A percentile compares a stretch with the other conserved stretches of the same genome.
Conservation (phyloP, 2,797 vertebrate genomes). For the Micropoecilia bifurca region DNA sequence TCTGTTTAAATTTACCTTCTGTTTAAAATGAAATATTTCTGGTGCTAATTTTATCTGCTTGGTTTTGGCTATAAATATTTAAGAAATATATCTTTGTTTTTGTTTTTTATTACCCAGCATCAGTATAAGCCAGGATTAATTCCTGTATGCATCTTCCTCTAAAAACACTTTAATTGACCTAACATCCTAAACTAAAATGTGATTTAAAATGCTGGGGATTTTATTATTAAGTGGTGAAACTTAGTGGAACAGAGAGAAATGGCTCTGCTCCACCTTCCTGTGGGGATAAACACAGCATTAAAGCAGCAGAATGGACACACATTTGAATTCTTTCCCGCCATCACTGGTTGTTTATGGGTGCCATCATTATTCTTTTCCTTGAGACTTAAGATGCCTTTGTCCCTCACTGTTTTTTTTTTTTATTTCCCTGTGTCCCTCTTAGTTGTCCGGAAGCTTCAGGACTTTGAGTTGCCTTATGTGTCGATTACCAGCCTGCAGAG, state of each 20-base stretch:
- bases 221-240: not conserved
- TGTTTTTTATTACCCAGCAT: not conserved
- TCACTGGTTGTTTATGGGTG: constrained; percentile 40
- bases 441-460: constrained; percentile 98
- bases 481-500: constrained; percentile 93
- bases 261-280: constrained; percentile 20
- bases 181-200: not conserved
- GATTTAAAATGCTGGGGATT: not conserved
- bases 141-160: not conserved
- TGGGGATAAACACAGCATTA: constrained; percentile 12
- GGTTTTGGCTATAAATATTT: not conserved
- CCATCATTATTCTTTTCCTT: constrained; percentile 52
- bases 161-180: not conserved
- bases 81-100: not conserved
- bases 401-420: constrained; percentile 28
- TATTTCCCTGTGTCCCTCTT: constrained; percentile 38
- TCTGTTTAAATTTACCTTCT: not conserved
- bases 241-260: not conserved
- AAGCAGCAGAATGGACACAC: constrained; percentile 35
- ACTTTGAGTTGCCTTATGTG: constrained; percentile 97
- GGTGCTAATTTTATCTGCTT: not conserved
- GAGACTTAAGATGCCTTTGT: constrained; percentile 41
- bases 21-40: not conserved
- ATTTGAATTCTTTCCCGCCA: constrained; percentile 9
- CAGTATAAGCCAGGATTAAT: not conserved